Evolutionary conservation across 2,797 vertebrate species (phyloP).

Genomic region (Lepilemur septentrionalis): DNA sequence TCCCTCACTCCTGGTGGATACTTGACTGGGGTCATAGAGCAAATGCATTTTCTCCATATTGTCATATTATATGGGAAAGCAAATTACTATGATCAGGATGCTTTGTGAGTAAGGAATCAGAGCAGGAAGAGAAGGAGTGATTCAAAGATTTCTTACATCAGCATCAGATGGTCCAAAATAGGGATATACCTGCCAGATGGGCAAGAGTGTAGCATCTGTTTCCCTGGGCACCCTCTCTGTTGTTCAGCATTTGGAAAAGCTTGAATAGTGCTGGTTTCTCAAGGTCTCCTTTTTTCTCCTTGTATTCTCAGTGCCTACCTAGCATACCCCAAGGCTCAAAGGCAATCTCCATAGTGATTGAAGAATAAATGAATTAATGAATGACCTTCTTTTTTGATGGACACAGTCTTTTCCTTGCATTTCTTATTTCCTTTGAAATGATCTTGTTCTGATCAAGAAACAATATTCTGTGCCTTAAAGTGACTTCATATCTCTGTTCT

Average conservation of each 20-base stretch:
- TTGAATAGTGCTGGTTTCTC: conserved; percentile 10
- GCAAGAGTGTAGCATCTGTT: conserved; percentile 17
- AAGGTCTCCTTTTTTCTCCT: not conserved
- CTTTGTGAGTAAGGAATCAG: conserved; percentile 12
- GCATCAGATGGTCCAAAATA: conserved; percentile 31
- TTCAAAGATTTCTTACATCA: conserved; percentile 29
- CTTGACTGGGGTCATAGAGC: not conserved
- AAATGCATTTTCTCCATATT: conserved; percentile 23
- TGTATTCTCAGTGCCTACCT: not conserved
- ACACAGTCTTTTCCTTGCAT: not conserved
- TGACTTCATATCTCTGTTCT: conserved; percentile 14
- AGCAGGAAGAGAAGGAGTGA: not conserved
- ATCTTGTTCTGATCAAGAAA: conserved; percentile 32
- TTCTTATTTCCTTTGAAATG: conserved; percentile 40
- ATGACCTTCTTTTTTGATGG: not conserved
- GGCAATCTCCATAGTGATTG: conserved; percentile 22
- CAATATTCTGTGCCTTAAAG: not conserved
- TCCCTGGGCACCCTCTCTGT: not conserved
- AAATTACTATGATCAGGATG: not conserved
- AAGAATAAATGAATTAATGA: conserved; percentile 13
- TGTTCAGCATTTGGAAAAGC: conserved; percentile 51
- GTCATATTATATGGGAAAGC: not conserved
- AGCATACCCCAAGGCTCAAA: not conserved
- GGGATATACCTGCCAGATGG: conserved; percentile 30
- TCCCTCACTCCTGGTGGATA: not conserved